Evolutionary conservation across 2,113 vertebrate species (phyloP), one percentile per base, ranked within the genome.

Genomic region (Megaptera novaeangliae): DNA sequence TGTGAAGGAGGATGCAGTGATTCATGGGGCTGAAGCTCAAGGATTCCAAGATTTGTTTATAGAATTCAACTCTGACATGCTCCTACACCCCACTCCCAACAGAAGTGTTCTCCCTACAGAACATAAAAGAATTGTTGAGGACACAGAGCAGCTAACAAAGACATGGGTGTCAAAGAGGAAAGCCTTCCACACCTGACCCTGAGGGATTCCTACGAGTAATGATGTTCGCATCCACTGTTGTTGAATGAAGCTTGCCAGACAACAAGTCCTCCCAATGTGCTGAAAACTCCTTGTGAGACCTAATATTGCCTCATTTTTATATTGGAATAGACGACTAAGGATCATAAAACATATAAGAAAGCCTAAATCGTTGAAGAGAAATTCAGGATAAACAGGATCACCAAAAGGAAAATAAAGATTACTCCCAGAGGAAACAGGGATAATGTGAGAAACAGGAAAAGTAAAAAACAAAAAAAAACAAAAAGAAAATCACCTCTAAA

Each of bases 331-430:
- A 93, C 29, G 85, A 61, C 41, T 71, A 80, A 63, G 20, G 31
- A 71, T 80, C 80, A 87, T 17, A 85, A 83, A 92, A 84, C 39
- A 39, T 14, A 31, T 1, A 57, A 59, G 17, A 44, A 91, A 85
- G 72, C 31, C 69, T 61, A 63, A 44, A 44, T 72, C 63, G 12
- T 41, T 44, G 71, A 75, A 78, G 57, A 64, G 63, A 96, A 88
- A 71, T 61, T 83, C 7, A 49, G 64, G 23, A 71, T 52, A 69
- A 88, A 86, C 7, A 72, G 61, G 52, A 68, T 31, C 57, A 55
- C 29, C 27, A 55, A 86, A 64, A 64, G 9, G 74, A 27, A 97
- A 92, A 77, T 55, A 69, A 87, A 52, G 94, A 85, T 27, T 23
- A 85, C 12, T 77, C 31, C 41, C 31, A 20, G 71, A 69, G 34